Evolutionary conservation across 1,140 invertebrate species (phyloP), one percentile per base, ranked within the genome.

Genomic region (Lepidurus apus): DNA sequence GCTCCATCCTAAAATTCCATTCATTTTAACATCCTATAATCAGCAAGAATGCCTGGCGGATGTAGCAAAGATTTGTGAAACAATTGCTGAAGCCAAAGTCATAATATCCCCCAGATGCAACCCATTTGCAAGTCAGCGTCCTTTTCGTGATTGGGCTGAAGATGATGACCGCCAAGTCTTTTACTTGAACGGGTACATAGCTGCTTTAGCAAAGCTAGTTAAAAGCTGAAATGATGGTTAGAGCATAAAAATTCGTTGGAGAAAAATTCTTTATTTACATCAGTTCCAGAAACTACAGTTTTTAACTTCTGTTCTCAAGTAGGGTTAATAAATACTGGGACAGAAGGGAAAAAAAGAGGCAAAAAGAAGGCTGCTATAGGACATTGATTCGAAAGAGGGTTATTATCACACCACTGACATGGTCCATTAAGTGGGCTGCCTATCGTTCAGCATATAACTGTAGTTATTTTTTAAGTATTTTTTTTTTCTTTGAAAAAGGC

Each of bases 21-120:
- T 77, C 1, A 42, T 77, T n/a, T 42, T 77, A 21, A 77, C 75
- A 7, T 77, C 75, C 10, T 77, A 77, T 43, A 77, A 34, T n/a
- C 75, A 43, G 7, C 43, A 77, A 26, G 75, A 77, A 77, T 42
- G 75, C 24, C 21, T 42, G 13, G 24, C 43, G 11, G 75, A 77
- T 43, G 75, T 77, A 7, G 75, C 26, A 2, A 65, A 21, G 6
- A 26, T 77, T 77, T n/a, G 75, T 17, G 75, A 45, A 44, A 21
- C 34, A 11, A 24, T 45, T 21, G 1, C 26, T 43, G 75, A 44
- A 7, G n/a, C 43, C 13, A 11, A 24, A 44, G 47, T 45, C 26
- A 21, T 44, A 6, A 7, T 45, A 65, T 24, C 43, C 1, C 24
- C 42, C 43, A 42, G 34, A 43, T 11, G 24, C 3, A 77, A 77